Evolutionary conservation across 2,888 invertebrate species (phyloP).

Genomic region (Melipona beecheii): DNA sequence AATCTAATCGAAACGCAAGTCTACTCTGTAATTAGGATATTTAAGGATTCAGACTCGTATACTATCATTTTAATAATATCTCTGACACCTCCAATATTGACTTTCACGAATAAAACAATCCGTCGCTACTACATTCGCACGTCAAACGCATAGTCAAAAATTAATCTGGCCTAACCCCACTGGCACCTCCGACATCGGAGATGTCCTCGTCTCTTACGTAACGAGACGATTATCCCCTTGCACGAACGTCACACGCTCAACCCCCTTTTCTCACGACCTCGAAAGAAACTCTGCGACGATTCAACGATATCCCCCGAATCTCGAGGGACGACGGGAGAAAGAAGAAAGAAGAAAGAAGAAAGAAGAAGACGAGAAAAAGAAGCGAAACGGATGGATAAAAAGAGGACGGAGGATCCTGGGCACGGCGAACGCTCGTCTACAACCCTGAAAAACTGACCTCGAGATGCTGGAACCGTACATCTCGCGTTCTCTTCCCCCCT

Average conservation of each 20-base stretch:
- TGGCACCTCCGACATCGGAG: conserved; percentile 22
- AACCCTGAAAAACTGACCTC: conserved; percentile 68
- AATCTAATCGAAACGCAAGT: neutral
- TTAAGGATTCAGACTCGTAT: neutral
- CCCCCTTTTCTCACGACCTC: neutral
- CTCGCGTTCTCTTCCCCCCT: conserved; percentile 24
- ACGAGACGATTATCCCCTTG: conserved; percentile 31
- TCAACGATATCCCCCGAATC: neutral
- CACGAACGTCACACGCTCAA: neutral
- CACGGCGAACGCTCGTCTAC: conserved; percentile 37
- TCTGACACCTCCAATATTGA: neutral
- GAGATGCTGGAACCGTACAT: conserved; percentile 46
- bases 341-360: too few relatives aligned
- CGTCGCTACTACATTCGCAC: neutral
- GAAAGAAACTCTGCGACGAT: neutral
- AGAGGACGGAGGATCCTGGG: conserved; percentile 28
- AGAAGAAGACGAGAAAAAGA: neutral
- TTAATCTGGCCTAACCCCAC: conserved; percentile 5
- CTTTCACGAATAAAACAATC: neutral
- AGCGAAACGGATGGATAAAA: neutral
- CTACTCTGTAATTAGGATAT: neutral
- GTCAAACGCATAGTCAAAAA: neutral
- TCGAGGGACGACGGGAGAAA: neutral
- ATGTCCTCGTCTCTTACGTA: conserved; percentile 48
- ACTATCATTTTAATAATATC: too few relatives aligned